These are phyloP conservation scores for Emydura subglobosa DNA, from an alignment of 2,113 vertebrate genomes.

Conservation along the genomic window DNA sequence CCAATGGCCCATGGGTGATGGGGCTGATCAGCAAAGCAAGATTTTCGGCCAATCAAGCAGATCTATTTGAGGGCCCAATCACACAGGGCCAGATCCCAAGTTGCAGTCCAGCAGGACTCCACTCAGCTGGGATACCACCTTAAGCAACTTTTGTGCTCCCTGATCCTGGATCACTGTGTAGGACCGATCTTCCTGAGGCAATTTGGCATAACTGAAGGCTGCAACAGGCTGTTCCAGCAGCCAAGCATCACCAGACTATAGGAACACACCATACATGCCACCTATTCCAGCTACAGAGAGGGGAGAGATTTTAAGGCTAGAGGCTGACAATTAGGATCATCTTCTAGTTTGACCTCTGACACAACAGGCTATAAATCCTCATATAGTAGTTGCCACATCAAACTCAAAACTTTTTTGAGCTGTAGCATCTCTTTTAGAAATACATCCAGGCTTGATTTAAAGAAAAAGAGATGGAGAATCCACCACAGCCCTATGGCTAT, in stretches of 20 bases:
- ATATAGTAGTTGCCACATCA: neutral
- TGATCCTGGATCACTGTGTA: neutral
- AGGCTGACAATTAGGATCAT: neutral
- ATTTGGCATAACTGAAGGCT: neutral
- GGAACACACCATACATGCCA: neutral
- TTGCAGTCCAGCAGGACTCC: neutral
- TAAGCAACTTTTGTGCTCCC: neutral
- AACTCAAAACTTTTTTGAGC: neutral
- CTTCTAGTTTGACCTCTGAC: neutral
- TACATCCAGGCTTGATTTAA: neutral
- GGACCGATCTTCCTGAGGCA: neutral
- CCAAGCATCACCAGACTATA: neutral
- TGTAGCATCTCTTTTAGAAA: neutral
- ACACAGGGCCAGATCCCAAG: neutral
- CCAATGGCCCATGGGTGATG: neutral
- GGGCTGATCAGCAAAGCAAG: neutral
- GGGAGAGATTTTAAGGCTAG: neutral
- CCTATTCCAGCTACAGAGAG: neutral
- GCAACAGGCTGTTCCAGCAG: neutral
- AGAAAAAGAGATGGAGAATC: neutral
- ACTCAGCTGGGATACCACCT: neutral
- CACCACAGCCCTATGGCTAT: neutral
- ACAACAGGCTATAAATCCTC: neutral
- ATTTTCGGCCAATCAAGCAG: neutral
- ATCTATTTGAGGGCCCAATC: neutral